Evolutionary conservation across 2,888 invertebrate genomes (phyloP).

Genomic region (Acleris emargana): DNA sequence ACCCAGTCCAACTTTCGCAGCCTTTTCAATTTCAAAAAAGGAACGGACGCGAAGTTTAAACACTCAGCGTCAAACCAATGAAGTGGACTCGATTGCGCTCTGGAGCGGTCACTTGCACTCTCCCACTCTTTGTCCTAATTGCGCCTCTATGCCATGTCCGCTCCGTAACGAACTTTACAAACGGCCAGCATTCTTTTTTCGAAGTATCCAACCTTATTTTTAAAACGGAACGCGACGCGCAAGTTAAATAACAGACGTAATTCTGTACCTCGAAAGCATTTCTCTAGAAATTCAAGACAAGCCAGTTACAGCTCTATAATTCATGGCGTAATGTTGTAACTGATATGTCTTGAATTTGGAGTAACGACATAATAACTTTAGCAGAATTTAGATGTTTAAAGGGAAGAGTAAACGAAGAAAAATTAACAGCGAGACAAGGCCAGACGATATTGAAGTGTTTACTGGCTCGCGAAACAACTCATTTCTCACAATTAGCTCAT

Average conservation of each 20-base stretch:
- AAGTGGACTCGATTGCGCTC: conserved; percentile 54
- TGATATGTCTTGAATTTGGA: no score
- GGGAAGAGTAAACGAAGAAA: conserved; percentile 53
- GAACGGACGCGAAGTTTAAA: conserved; percentile 41
- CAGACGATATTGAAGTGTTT: conserved; percentile 58
- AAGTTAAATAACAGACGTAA: conserved; percentile 33
- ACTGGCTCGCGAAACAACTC: conserved; percentile 54
- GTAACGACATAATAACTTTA: no score
- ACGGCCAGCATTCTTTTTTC: conserved; percentile 45
- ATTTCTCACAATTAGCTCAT: conserved; percentile 74
- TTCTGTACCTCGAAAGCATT: conserved; percentile 2
- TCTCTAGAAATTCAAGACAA: no score
- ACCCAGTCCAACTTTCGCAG: background rate
- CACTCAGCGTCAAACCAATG: conserved; percentile 46
- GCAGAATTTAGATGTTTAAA: conserved; percentile 14
- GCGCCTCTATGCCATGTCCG: conserved; percentile 53
- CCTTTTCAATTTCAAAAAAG: conserved; percentile 27
- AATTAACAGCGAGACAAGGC: conserved; percentile 47
- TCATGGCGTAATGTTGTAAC: no score
- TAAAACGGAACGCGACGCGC: conserved; percentile 20
- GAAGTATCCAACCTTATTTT: conserved; percentile 37
- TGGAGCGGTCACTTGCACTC: conserved; percentile 53
- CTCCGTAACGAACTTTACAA: conserved; percentile 54
- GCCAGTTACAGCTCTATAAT: no score
- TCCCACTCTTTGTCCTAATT: conserved; percentile 62